phyloP scores from a whole-genome alignment of 2,797 vertebrate species.

The Argyrosomus regius region DNA sequence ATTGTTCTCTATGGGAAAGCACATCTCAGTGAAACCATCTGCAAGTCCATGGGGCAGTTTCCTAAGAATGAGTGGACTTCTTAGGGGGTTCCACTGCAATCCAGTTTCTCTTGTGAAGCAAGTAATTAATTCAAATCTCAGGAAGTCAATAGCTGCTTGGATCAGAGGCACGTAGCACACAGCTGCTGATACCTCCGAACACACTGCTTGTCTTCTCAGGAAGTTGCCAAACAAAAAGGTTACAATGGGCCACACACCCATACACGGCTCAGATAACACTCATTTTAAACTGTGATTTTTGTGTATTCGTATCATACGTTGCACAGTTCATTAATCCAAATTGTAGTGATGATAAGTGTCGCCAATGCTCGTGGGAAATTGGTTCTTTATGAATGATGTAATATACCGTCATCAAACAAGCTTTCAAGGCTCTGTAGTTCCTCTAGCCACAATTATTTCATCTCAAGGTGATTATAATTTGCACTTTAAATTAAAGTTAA shows the following conservation, averaged over 20 bases:
- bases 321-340: slow-evolving; percentile 61
- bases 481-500: slow-evolving; percentile 25
- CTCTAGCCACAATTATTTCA: slow-evolving; percentile 76
- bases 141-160: slow-evolving; percentile 85
- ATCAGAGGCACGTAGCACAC: slow-evolving; percentile 83
- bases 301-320: slow-evolving; percentile 36
- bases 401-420: slow-evolving; percentile 62
- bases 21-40: slow-evolving; percentile 88
- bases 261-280: slow-evolving; percentile 62
- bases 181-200: slow-evolving; percentile 82
- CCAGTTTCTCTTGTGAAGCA: slow-evolving; percentile 87
- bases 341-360: slow-evolving; percentile 43
- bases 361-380: slow-evolving; percentile 50
- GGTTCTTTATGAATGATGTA: slow-evolving; percentile 71
- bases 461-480: slow-evolving; percentile 43
- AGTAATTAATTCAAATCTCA: slow-evolving; percentile 90
- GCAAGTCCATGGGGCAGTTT: slow-evolving; percentile 89
- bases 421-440: slow-evolving; percentile 70
- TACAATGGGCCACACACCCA: slow-evolving; percentile 68
- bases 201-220: slow-evolving; percentile 78
- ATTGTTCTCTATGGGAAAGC: slow-evolving; percentile 90
- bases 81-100: slow-evolving; percentile 85
- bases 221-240: slow-evolving; percentile 74
- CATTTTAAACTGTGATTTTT: slow-evolving; percentile 55
- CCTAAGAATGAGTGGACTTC: slow-evolving; percentile 87